phyloP scores from a whole-genome alignment of 2,888 invertebrate genomes.

The Andrena dorsata region DNA sequence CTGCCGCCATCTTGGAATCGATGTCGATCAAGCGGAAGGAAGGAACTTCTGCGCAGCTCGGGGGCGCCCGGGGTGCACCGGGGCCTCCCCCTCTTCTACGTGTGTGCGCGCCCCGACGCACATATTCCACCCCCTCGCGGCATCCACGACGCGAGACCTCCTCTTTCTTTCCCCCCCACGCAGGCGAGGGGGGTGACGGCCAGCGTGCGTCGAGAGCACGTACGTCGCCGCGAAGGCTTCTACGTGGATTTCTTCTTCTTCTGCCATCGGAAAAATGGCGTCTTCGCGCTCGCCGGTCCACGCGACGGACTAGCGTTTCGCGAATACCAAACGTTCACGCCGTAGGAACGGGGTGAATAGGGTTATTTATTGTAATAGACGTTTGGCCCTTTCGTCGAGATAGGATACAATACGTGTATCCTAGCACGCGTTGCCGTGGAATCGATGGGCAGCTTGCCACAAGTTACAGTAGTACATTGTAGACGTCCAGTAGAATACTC shows the following conservation, averaged over 20 bases:
- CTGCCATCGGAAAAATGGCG: slow-evolving; percentile 61
- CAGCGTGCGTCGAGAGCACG: slow-evolving; percentile 46
- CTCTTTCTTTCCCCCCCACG: slow-evolving; percentile 35
- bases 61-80: slow-evolving; percentile 71
- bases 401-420: too few species aligned
- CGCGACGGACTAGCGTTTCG: too few species aligned
- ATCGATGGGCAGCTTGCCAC: too few species aligned
- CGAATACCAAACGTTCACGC: neutral
- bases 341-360: neutral
- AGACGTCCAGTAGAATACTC: too few species aligned
- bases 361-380: neutral
- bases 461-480: too few species aligned
- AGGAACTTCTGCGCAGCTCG: slow-evolving; percentile 81
- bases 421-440: too few species aligned
- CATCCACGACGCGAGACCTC: slow-evolving; percentile 46
- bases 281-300: neutral
- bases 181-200: slow-evolving; percentile 21
- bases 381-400: neutral
- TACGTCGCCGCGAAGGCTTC: slow-evolving; percentile 43
- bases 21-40: slow-evolving; percentile 83
- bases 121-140: slow-evolving; percentile 62
- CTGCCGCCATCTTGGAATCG: slow-evolving; percentile 83
- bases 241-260: slow-evolving; percentile 44
- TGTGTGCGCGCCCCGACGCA: slow-evolving; percentile 66
- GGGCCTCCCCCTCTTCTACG: slow-evolving; percentile 57